These are phyloP conservation scores for Diuraphis noxia DNA, from an alignment of 1,140 invertebrate genomes.

Conservation along the genomic window DNA sequence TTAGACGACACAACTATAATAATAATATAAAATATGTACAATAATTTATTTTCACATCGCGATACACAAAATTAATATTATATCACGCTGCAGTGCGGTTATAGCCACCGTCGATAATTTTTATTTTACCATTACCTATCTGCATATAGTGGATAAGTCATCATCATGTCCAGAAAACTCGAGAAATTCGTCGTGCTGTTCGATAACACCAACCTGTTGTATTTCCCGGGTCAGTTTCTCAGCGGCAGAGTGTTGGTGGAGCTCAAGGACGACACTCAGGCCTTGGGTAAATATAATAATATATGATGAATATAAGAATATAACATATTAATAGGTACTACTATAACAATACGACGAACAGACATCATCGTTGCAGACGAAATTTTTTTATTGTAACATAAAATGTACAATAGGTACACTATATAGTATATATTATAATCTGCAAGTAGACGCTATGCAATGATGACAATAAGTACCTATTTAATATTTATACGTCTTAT, in stretches of 20 bases:
- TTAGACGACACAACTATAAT: neutral
- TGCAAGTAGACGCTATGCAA: neutral
- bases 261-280: slow-evolving; percentile 87
- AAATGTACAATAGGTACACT: neutral
- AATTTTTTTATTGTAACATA: neutral
- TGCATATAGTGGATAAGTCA: no score
- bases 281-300: slow-evolving; percentile 67
- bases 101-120: neutral
- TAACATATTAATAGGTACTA: no score
- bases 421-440: neutral
- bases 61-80: neutral
- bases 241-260: slow-evolving; percentile 89
- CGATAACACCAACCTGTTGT: slow-evolving; percentile 89
- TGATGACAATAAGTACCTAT: no score
- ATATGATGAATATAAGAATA: no score
- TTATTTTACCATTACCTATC: neutral
- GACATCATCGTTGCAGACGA: neutral
- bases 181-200: slow-evolving; percentile 91
- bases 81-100: neutral
- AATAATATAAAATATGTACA: neutral
- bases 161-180: slow-evolving; percentile 78
- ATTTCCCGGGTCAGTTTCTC: slow-evolving; percentile 89
- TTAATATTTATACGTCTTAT: no score
- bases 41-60: neutral
- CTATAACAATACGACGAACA: neutral